These are phyloP conservation scores for Asobara japonica DNA, from an alignment of 1,140 invertebrate species.

Conservation along the genomic window DNA sequence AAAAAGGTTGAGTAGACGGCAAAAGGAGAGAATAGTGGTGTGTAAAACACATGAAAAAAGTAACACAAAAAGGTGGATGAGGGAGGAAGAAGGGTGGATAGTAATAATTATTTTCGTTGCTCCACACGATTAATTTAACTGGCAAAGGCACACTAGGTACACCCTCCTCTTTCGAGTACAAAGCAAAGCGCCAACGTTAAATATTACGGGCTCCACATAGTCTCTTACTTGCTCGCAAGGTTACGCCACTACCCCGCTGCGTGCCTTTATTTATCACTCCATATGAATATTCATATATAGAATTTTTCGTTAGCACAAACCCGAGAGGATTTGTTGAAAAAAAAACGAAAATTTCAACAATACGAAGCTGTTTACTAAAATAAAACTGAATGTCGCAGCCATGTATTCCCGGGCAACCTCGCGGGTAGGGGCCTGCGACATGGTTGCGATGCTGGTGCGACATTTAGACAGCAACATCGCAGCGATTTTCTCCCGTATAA, in stretches of 20 bases:
- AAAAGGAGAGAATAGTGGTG: background rate
- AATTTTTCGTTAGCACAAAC: constrained; percentile 18
- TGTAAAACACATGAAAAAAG: constrained; percentile 2
- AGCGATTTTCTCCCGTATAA: too few relatives aligned
- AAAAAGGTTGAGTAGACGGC: background rate
- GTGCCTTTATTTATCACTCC: constrained; percentile 38
- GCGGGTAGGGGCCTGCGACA: too few relatives aligned
- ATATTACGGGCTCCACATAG: constrained; percentile 27
- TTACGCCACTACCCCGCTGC: background rate
- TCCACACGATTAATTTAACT: constrained; percentile 27
- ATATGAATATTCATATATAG: constrained; percentile 38
- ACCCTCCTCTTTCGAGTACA: background rate
- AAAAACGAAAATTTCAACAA: too few relatives aligned
- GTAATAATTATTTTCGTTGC: constrained; percentile 33
- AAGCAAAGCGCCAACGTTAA: constrained; percentile 25
- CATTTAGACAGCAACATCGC: too few relatives aligned
- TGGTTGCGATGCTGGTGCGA: too few relatives aligned
- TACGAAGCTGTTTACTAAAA: too few relatives aligned
- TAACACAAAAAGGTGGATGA: constrained; percentile 31
- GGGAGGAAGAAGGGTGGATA: constrained; percentile 28
- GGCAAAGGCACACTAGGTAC: background rate
- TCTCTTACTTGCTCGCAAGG: background rate
- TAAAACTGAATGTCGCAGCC: too few relatives aligned
- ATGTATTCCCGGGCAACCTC: too few relatives aligned
- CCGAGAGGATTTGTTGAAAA: too few relatives aligned